These are phyloP conservation scores for Chymomyza amoena DNA, from an alignment of 2,888 invertebrate genomes.

Conservation along the genomic window DNA sequence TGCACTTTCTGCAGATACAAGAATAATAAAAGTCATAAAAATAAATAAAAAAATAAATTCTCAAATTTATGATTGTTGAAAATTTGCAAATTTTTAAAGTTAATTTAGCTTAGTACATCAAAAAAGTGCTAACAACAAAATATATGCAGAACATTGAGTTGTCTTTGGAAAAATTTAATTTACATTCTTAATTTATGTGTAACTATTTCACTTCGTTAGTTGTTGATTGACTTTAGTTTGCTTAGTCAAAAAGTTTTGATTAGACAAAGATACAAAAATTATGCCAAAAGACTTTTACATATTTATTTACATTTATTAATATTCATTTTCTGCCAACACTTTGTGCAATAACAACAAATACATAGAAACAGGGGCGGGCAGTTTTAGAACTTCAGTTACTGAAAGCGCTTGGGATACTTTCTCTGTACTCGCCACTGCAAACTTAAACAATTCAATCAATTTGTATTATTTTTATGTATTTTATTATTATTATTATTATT, in stretches of 20 bases:
- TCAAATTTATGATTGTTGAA: not conserved
- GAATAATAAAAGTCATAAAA: constrained; percentile 10
- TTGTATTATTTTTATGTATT: constrained; percentile 1
- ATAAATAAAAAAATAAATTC: too few relatives aligned
- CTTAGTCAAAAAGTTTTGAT: not conserved
- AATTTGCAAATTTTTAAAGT: not conserved
- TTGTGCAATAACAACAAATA: not conserved
- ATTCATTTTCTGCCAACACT: constrained; percentile 30
- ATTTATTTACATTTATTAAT: constrained; percentile 44
- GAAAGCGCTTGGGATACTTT: too few relatives aligned
- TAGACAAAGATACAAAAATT: not conserved
- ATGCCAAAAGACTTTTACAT: not conserved
- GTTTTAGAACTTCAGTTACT: too few relatives aligned
- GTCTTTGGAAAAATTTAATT: not conserved
- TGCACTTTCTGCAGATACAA: constrained; percentile 16
- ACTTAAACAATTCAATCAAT: not conserved
- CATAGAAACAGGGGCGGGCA: too few relatives aligned
- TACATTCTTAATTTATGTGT: constrained; percentile 31
- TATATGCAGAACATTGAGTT: not conserved
- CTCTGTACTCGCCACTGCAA: not conserved
- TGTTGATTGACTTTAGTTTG: not conserved
- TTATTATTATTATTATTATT: constrained; percentile 20
- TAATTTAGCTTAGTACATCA: constrained; percentile 11
- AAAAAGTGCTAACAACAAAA: not conserved
- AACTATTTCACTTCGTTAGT: constrained; percentile 8